Conservation (phyloP, 2,888 invertebrate species). For the Drosophila fungiperda region DNA sequence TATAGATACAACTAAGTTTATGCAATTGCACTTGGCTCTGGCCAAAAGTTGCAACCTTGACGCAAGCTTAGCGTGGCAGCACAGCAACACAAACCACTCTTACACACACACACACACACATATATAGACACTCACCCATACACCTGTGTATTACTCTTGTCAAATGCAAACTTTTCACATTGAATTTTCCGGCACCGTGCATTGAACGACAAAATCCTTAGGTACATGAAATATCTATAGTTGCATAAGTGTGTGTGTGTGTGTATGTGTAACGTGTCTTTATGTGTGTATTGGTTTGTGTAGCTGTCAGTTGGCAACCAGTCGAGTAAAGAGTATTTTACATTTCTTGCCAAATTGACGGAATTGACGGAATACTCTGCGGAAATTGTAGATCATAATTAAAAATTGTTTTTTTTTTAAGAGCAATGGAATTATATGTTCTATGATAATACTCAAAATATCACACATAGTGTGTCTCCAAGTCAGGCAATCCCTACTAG, state of each 20-base stretch:
- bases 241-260: conserved; percentile 10
- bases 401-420: background rate
- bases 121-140: conserved; percentile 3
- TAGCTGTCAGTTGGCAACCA: conserved; percentile 15
- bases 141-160: conserved; percentile 16
- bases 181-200: conserved; percentile 75
- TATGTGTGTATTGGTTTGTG: background rate
- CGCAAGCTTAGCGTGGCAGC: conserved; percentile 55
- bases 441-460: background rate
- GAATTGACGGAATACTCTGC: background rate
- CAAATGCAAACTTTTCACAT: conserved; percentile 77
- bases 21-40: conserved; percentile 61
- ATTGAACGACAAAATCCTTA: conserved; percentile 63
- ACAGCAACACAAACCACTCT: background rate
- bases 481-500: background rate
- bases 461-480: background rate
- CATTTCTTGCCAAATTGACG: background rate
- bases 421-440: background rate
- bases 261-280: conserved; percentile 12
- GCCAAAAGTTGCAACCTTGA: conserved; percentile 67
- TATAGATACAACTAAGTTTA: conserved; percentile 56
- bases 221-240: conserved; percentile 28
- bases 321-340: conserved; percentile 9
- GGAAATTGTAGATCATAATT: background rate
- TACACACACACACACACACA: conserved; percentile 5